Base-by-base conservation (phyloP, 2,888 invertebrate genomes). In the Tribolium freemani region DNA sequence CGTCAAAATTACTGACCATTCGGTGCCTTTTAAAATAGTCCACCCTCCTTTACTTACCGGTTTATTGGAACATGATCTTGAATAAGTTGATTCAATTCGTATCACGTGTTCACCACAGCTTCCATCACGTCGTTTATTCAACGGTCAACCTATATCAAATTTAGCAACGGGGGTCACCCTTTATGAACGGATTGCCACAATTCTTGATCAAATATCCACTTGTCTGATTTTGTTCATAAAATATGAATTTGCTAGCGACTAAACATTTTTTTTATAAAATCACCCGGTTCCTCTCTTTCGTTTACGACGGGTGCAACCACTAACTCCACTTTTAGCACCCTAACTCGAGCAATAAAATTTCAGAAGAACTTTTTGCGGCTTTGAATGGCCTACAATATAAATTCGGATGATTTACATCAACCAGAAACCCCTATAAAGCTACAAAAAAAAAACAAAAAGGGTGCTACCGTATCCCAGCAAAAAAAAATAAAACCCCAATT, bases 21-120 rank as follows among this genome's bases (percentile, higher is more conserved):
- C 54, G 46, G 61, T 63, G 66, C 31, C 50, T 45, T 66, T 69
- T 69, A 45, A 30, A 61, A 61, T 26, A 31, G 56, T 46, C 53
- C 46, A 69, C 69, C 63, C 57, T 56, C 48, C 54, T 48, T 44
- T 38, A 38, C 66, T 30, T 75, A 73, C 74, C 71, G 76, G 74
- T 75, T 76, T 74, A 73, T 69, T 57, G 69, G 56, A 58, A 74
- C 64, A 74, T 46, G 57, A 64, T 70, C 51, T 69, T 56, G 70
- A 68, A 74, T 66, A 69, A 70, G 58, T 63, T 67, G 66, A 73
- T 71, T 75, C 64, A 38, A 66, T 67, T 67, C 67, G 48, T 9
- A 57, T 60, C 69, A 69, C 69, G 69, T 69, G 69, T 51, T 58
- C 60, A 9, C 3, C 13, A 21, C 44, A 57, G 57, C 69, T 69